phyloP scores from a whole-genome alignment of 2,888 invertebrate species.

The Aricia artaxerxes region DNA sequence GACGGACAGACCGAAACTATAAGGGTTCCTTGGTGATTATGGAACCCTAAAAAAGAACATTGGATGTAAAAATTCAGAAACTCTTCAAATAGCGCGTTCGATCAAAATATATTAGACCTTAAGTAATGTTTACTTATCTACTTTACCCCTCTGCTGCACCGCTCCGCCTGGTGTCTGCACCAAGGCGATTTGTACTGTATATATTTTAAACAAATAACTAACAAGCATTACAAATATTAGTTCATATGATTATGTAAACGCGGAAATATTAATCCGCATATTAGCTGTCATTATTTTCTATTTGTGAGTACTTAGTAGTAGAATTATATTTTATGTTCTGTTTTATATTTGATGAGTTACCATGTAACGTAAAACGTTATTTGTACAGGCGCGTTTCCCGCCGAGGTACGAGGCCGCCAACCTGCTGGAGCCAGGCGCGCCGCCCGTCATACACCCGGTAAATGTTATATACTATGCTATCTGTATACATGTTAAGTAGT shows the following conservation, averaged over 20 bases:
- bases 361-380: neutral
- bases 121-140: neutral
- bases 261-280: neutral
- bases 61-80: too few relatives aligned
- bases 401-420: slow-evolving; percentile 69
- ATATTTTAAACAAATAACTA: neutral
- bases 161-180: neutral
- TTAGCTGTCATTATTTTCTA: neutral
- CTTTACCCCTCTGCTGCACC: neutral
- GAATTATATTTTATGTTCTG: too few relatives aligned
- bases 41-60: too few relatives aligned
- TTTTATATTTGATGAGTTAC: too few relatives aligned
- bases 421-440: slow-evolving; percentile 50
- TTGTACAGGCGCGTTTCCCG: slow-evolving; percentile 57
- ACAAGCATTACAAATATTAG: neutral
- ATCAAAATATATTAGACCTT: neutral
- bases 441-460: slow-evolving; percentile 39
- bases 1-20: too few relatives aligned
- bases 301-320: neutral
- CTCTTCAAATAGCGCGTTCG: neutral
- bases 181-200: neutral
- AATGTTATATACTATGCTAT: neutral
- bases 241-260: neutral
- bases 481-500: neutral
- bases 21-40: too few relatives aligned